Conservation (phyloP, 2,113 vertebrate species). For the Poecilia latipinna region DNA sequence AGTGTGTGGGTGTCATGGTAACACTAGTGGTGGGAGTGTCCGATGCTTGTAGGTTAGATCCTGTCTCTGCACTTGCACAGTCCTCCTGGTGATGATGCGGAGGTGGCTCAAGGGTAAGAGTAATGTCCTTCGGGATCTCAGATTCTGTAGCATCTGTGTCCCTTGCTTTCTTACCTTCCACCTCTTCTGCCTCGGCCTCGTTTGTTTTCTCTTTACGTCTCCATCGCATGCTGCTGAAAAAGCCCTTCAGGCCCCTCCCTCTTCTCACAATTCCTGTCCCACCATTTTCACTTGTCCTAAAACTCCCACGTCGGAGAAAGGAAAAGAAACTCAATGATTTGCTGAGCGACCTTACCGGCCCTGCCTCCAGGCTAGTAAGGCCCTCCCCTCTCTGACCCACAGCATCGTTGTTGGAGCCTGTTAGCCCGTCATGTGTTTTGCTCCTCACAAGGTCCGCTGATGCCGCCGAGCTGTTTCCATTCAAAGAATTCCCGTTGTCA, state of each 20-base stretch:
- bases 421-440: conserved; percentile 92
- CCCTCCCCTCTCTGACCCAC: conserved; percentile 85
- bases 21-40: conserved; percentile 56
- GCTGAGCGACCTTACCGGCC: conserved; percentile 82
- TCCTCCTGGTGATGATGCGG: conserved; percentile 69
- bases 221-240: conserved; percentile 94
- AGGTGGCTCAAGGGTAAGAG: conserved; percentile 76
- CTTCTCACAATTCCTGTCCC: conserved; percentile 81
- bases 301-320: conserved; percentile 86
- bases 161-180: conserved; percentile 69
- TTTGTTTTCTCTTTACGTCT: conserved; percentile 83
- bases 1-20: conserved; percentile 66
- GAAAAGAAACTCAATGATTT: conserved; percentile 96
- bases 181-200: conserved; percentile 73
- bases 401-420: conserved; percentile 77
- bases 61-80: conserved; percentile 53
- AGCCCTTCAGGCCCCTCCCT: conserved; percentile 88
- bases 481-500: conserved; percentile 73
- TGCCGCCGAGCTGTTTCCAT: conserved; percentile 63
- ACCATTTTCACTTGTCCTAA: conserved; percentile 77
- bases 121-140: conserved; percentile 81
- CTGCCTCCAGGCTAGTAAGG: conserved; percentile 63
- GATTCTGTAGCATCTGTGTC: conserved; percentile 70
- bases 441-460: conserved; percentile 87
- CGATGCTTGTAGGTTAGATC: conserved; percentile 31